phyloP scores from a whole-genome alignment of 2,113 vertebrate species.

The Amphiprion percula region DNA sequence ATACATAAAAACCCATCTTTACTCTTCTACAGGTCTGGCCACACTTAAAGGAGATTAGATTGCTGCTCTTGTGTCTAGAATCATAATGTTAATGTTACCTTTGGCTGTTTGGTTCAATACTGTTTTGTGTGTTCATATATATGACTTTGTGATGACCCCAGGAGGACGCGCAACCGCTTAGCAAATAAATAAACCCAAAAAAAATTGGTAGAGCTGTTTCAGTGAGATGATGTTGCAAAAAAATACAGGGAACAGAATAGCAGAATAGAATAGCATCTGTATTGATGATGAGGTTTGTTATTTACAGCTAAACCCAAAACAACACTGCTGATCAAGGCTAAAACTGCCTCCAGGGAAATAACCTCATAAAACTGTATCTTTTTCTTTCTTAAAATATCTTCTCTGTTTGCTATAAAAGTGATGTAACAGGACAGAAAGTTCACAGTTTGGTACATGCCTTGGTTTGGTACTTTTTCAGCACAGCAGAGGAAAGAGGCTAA shows the following conservation, averaged over 20 bases:
- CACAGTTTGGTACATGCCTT: background rate
- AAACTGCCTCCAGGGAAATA: background rate
- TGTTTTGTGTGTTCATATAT: no score
- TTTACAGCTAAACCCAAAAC: background rate
- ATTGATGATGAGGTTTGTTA: background rate
- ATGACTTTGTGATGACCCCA: no score
- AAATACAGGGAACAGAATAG: background rate
- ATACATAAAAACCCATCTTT: no score
- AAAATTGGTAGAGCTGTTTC: background rate
- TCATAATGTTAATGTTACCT: no score
- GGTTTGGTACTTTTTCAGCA: background rate
- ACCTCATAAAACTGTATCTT: background rate
- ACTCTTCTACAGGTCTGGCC: no score
- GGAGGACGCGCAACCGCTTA: no score
- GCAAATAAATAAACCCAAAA: no score
- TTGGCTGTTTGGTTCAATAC: background rate
- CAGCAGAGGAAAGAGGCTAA: no score
- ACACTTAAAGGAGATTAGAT: no score
- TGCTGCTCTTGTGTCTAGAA: no score
- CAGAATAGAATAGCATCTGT: background rate
- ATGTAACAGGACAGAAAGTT: background rate
- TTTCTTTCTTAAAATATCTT: background rate
- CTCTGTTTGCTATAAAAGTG: background rate
- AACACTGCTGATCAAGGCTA: background rate
- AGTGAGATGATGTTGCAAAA: conserved; percentile 6